Percentiles rank a stretch among this genome's conserved stretches.
phyloP scores from a whole-genome alignment of 2,797 vertebrate genomes.

The Amniataba percoides region DNA sequence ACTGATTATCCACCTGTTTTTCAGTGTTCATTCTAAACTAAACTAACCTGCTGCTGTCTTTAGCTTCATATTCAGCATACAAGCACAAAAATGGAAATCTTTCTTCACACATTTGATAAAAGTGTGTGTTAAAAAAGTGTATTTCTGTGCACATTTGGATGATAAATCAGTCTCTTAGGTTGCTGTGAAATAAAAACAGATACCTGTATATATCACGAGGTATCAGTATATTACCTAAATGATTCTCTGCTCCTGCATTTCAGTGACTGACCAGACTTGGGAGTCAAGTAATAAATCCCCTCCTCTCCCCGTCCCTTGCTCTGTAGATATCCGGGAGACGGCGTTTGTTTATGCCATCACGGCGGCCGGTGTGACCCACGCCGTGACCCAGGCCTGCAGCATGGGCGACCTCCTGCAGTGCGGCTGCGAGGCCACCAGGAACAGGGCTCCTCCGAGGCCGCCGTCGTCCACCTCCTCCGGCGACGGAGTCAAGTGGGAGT shows the following conservation, averaged over 20 bases:
- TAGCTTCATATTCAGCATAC: neutral
- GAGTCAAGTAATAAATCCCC: neutral
- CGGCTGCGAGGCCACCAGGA: constrained; percentile 92
- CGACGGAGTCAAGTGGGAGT: constrained; percentile 94
- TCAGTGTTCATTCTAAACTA: neutral
- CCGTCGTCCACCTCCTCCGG: constrained; percentile 64
- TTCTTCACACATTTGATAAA: neutral
- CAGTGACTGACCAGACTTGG: neutral
- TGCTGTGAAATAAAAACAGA: neutral
- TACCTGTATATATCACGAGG: neutral
- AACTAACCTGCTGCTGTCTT: neutral
- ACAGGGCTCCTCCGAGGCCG: constrained; percentile 87
- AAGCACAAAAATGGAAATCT: neutral
- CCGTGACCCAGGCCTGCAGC: constrained; percentile 98
- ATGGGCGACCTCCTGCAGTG: constrained; percentile 98
- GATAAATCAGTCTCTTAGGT: no score
- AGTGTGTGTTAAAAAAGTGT: neutral
- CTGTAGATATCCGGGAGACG: constrained; percentile 95
- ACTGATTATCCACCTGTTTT: neutral
- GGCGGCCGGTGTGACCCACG: constrained; percentile 94
- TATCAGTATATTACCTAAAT: neutral
- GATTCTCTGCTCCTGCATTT: neutral
- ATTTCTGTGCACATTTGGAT: neutral
- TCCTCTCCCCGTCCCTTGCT: neutral
- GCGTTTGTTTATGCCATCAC: constrained; percentile 98